A percentile compares a stretch with the other conserved stretches of the same genome.
These are phyloP conservation scores for Picathartes gymnocephalus DNA, from an alignment of 2,113 vertebrate species.

Conservation along the genomic window DNA sequence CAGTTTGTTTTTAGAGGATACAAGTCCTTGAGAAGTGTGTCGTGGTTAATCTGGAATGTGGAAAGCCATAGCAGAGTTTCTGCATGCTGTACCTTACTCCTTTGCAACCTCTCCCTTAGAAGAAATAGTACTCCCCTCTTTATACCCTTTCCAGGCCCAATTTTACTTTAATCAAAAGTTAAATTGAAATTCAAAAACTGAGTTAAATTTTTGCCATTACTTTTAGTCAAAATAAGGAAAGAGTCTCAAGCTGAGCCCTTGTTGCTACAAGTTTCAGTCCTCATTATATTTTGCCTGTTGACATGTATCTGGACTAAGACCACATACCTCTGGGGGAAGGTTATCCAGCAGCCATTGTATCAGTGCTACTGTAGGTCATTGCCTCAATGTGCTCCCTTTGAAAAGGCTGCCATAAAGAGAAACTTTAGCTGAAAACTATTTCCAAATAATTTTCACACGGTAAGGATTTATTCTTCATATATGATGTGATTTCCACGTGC, in stretches of 20 bases:
- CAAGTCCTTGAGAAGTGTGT: background rate
- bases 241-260: background rate
- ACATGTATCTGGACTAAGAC: background rate
- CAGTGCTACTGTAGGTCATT: conserved; percentile 28
- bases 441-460: conserved; percentile 45
- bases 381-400: background rate
- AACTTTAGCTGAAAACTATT: conserved; percentile 23
- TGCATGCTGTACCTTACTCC: background rate
- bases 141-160: background rate
- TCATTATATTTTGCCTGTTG: background rate
- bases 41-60: background rate
- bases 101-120: background rate
- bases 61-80: background rate
- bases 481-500: conserved; percentile 48
- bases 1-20: background rate
- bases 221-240: background rate
- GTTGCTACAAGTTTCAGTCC: background rate
- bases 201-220: background rate
- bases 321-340: background rate
- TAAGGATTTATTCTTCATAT: conserved; percentile 20
- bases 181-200: background rate
- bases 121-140: background rate
- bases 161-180: background rate
- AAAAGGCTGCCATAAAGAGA: background rate
- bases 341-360: background rate